A percentile compares a stretch with the other conserved stretches of the same genome.
Conservation (phyloP, 2,113 vertebrate genomes). For the Haemorhous mexicanus region DNA sequence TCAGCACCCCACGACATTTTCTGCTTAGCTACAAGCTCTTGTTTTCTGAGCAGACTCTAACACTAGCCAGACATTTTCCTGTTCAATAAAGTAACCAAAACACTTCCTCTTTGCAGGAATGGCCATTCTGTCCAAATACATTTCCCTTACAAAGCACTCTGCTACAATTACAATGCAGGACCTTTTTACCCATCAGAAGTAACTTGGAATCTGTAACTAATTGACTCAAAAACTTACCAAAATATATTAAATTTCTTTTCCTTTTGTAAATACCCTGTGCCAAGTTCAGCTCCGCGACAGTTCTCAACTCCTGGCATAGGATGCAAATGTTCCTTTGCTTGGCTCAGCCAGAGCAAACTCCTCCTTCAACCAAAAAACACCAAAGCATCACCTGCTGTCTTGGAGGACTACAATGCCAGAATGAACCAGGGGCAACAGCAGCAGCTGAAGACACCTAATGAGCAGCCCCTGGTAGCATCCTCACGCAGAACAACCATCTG, state of each 20-base stretch:
- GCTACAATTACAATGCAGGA: not conserved
- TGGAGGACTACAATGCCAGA: not conserved
- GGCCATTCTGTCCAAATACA: not conserved
- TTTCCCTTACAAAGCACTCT: not conserved
- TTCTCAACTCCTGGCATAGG: not conserved
- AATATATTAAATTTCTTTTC: not conserved
- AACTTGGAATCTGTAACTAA: not conserved
- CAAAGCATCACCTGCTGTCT: not conserved
- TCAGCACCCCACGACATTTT: not conserved
- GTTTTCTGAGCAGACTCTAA: not conserved
- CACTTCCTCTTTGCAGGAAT: not conserved
- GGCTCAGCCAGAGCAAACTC: not conserved
- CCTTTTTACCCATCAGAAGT: not conserved
- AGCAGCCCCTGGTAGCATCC: not conserved
- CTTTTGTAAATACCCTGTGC: not conserved
- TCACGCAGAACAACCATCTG: not conserved
- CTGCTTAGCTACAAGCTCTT: not conserved
- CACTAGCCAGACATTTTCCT: not conserved
- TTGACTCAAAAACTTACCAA: not conserved
- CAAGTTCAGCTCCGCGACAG: not conserved
- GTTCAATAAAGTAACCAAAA: not conserved
- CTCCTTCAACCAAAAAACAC: not conserved
- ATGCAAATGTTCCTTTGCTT: not conserved
- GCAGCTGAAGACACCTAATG: not conserved
- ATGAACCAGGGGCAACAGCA: not conserved